phyloP scores from a whole-genome alignment of 2,113 vertebrate species.

The Camelus dromedarius region DNA sequence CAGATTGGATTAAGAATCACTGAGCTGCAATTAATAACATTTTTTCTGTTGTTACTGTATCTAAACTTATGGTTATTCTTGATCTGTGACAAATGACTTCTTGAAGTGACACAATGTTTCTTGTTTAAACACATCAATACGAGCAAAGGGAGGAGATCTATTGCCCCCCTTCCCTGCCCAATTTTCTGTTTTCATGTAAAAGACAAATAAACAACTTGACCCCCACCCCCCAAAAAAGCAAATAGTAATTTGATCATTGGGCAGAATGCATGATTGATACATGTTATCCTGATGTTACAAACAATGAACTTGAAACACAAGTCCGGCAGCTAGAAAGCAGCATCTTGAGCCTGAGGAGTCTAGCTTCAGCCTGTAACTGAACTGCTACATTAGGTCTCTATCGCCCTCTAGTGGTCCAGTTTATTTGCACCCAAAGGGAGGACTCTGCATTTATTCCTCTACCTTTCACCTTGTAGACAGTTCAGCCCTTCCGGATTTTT shows the following conservation, averaged over 20 bases:
- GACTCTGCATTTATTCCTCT: background rate
- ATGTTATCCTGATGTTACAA: background rate
- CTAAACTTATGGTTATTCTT: background rate
- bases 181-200: too few relatives aligned
- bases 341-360: background rate
- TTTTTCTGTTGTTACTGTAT: constrained; percentile 5
- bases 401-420: constrained; percentile 34
- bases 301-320: background rate
- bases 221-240: background rate
- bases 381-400: background rate
- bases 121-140: background rate
- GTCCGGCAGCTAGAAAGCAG: background rate
- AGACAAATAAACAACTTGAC: too few relatives aligned
- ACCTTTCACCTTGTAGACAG: background rate
- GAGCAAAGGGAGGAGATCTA: background rate
- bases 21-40: background rate
- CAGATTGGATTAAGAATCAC: background rate
- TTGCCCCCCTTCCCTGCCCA: too few relatives aligned
- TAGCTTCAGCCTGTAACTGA: accelerated
- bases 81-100: background rate
- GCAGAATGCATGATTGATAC: background rate
- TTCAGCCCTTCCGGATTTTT: background rate
- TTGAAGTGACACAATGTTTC: constrained; percentile 49
- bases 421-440: constrained; percentile 34
- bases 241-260: background rate